phyloP scores from a whole-genome alignment of 2,113 vertebrate genomes.

The Macheiramphus alcinus region DNA sequence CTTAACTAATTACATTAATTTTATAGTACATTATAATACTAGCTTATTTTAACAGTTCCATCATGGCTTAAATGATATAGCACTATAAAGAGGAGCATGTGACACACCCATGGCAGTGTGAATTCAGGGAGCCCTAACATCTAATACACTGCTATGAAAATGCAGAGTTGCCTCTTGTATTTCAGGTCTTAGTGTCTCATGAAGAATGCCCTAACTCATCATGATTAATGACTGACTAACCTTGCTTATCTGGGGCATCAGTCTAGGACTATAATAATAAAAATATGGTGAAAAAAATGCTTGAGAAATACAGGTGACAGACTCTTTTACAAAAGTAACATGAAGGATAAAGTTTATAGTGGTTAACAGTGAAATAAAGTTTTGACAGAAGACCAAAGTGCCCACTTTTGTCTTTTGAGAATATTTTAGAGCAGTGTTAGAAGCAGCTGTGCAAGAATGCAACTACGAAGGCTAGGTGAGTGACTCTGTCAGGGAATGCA shows the following conservation, averaged over 20 bases:
- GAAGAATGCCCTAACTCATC: not conserved
- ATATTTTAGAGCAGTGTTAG: not conserved
- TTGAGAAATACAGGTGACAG: not conserved
- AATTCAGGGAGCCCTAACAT: not conserved
- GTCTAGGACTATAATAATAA: not conserved
- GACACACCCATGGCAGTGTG: rapidly evolving
- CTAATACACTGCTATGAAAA: not conserved
- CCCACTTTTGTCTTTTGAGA: not conserved
- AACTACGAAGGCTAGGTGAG: not conserved
- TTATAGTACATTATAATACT: not conserved
- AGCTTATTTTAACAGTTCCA: not conserved
- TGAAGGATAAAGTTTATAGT: not conserved
- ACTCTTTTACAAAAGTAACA: not conserved
- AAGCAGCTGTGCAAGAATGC: not conserved
- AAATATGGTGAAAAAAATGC: not conserved
- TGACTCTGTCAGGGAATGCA: not conserved
- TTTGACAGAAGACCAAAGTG: not conserved
- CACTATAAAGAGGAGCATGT: not conserved
- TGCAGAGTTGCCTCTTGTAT: not conserved
- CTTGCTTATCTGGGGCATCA: not conserved
- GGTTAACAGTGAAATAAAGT: not conserved
- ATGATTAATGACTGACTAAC: not conserved
- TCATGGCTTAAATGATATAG: not conserved
- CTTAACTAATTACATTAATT: not conserved
- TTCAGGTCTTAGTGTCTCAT: not conserved